Conservation (phyloP, 2,797 vertebrate species). For the Psittacula echo region DNA sequence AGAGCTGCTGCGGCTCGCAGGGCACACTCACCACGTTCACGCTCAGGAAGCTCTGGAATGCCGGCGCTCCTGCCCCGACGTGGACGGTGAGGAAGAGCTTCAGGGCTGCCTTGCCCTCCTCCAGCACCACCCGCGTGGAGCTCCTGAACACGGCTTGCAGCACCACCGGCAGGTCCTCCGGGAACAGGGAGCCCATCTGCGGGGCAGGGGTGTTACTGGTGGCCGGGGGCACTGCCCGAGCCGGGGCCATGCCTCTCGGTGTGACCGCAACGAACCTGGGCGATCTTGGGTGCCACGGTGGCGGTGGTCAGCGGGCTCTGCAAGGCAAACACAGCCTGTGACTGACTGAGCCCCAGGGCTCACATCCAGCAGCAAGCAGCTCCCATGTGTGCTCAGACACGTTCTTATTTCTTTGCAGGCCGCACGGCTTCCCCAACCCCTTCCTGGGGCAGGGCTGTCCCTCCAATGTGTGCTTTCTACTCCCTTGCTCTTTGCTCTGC, state of each 20-base stretch:
- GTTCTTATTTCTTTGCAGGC: fast-evolving
- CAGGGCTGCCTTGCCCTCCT: constrained; percentile 25
- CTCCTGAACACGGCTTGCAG: neutral
- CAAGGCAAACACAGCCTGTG: neutral
- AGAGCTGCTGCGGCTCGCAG: fast-evolving
- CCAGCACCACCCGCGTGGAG: neutral
- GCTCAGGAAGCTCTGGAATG: constrained; percentile 42
- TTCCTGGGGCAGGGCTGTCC: neutral
- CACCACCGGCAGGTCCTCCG: neutral
- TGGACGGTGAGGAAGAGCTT: constrained; percentile 37
- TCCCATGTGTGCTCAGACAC: fast-evolving
- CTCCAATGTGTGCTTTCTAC: fast-evolving
- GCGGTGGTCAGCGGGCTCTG: constrained; percentile 38
- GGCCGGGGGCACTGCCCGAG: neutral
- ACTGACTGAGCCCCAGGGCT: neutral
- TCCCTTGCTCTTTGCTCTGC: neutral
- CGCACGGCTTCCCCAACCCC: fast-evolving
- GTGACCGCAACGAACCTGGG: neutral
- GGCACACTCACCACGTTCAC: neutral
- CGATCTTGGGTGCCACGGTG: neutral
- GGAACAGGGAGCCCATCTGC: constrained; percentile 56
- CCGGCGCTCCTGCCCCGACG: fast-evolving
- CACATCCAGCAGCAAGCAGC: fast-evolving
- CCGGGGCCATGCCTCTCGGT: fast-evolving
- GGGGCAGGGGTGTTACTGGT: neutral